Base-by-base conservation (phyloP, 1,140 invertebrate species). In the Lerema accius region DNA sequence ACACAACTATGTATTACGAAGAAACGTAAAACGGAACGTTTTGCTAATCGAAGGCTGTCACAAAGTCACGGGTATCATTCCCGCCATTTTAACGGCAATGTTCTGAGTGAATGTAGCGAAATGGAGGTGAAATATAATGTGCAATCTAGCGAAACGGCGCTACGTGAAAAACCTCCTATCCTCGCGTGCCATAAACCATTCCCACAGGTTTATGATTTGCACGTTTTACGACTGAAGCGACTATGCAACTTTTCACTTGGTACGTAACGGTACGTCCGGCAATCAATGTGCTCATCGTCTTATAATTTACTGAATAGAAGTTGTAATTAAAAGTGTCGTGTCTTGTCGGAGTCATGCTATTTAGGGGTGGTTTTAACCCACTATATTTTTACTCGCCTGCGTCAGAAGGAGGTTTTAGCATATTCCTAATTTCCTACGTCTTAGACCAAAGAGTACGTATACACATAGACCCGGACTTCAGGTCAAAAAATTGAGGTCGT, bases 181-280 rank as follows among this genome's bases (percentile, higher is more conserved):
- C 67, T 78, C 70, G 81, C 81, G 78, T 84, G 80, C 49, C 67
- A 71, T 81, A 78, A 80, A 77, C 78, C 68, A 78, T 84, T 82
- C 72, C 63, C 55, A 53, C 55, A 63, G 59, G 65, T 80, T 82
- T 81, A 84, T 76, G 71, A 71, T 81, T 77, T 78, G 75, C 72
- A 73, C 83, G 76, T 70, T 82, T 82, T 79, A 83, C 65, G 76
- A 73, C 69, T 65, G 69, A 56, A 37, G 70, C 61, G 62, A 73
- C 72, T 73, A 71, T 76, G 65, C 65, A 69, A 68, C 64, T 67
- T 69, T 70, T 43, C 58, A 71, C 49, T 69, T 73, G 70, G 67
- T 70, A 76, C 70, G 70, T 67, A 65, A 45, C 62, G 67, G 67
- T 68, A 76, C 58, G 14, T 60, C 48, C 51, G 23, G 35, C 56